Evolutionary conservation across 2,888 invertebrate genomes (phyloP), one percentile per base, ranked within the genome.

Genomic region (Drosophila kokeensis): DNA sequence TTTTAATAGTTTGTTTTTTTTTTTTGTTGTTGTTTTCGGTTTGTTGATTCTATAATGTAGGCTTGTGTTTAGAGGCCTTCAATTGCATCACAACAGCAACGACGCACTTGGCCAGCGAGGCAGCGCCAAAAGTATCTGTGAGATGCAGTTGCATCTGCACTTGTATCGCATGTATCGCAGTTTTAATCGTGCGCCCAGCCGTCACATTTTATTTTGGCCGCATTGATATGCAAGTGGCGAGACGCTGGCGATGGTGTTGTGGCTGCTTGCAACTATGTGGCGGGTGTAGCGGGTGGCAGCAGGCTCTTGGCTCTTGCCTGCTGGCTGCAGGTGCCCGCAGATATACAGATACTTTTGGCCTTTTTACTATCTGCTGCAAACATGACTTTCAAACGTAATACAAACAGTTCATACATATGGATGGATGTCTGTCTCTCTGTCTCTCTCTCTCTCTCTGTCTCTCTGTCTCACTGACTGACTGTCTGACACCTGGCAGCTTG

Each of bases 301-400:
- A 18, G 32, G 45, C 32, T 21, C 50, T 32, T 45, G 36, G 53
- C 32, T 24, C 48, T 38, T 50, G 34, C 45, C 30, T 40, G 45
- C 34, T 42, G 49, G 29, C 29, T 72, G 81, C 80, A 82, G 83
- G 83, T 83, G 83, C 82, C 82, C 69, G 79, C 71, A 82, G 79
- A 86, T 83, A 84, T 84, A 83, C 86, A 84, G 86, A 84, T 84
- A 76, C 73, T 69, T 81, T 70, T 66, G 61, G 53, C 62, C 45
- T 45, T 45, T 67, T 54, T 52, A 71, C 64, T 80, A 79, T 75
- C 79, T 81, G 76, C 85, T 45, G 45, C 45, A 45, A 86, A 86
- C 87, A 86, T 87, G 86, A 87, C 87, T 86, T 86, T 86, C 87
- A 86, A 86, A 87, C 87, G 85, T 87, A 83, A 85, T 83, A 85